Evolutionary conservation across 2,888 invertebrate species (phyloP).

Genomic region (Epistrophella euchroma): DNA sequence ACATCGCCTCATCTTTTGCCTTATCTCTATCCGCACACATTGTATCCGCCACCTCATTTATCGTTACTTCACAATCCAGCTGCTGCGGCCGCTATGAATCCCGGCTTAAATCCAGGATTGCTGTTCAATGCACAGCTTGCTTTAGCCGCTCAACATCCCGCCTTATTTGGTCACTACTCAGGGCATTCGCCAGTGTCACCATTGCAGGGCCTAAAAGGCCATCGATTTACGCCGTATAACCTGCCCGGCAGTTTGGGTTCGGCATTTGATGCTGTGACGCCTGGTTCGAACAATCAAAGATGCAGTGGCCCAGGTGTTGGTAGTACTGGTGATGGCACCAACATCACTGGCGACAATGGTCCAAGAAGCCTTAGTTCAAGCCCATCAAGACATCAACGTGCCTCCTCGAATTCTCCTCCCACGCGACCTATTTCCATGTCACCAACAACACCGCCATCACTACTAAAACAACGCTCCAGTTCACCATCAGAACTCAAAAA

Average conservation of each 20-base stretch:
- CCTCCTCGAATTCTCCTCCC: conserved; percentile 83
- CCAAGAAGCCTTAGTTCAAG: conserved; percentile 83
- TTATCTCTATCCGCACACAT: conserved; percentile 95
- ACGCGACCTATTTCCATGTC: conserved; percentile 84
- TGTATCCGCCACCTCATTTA: conserved; percentile 92
- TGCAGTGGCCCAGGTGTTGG: conserved; percentile 77
- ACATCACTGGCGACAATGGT: conserved; percentile 79
- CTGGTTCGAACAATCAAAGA: conserved; percentile 85
- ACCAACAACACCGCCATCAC: conserved; percentile 84
- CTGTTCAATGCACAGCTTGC: conserved; percentile 95
- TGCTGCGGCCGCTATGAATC: conserved; percentile 85
- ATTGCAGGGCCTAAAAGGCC: conserved; percentile 89
- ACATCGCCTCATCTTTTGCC: conserved; percentile 95
- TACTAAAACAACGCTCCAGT: conserved; percentile 82
- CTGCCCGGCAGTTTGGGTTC: conserved; percentile 91
- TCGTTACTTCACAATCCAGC: conserved; percentile 86
- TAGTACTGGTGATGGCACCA: conserved; percentile 77
- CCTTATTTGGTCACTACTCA: conserved; percentile 89
- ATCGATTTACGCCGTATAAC: conserved; percentile 95
- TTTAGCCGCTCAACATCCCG: conserved; percentile 94
- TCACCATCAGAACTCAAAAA: conserved; percentile 92
- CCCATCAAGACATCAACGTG: conserved; percentile 81
- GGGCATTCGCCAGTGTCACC: conserved; percentile 89
- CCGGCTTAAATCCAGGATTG: conserved; percentile 91
- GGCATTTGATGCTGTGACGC: conserved; percentile 95